phyloP scores from a whole-genome alignment of 2,797 vertebrate species.

The Gobionotothen gibberifrons region DNA sequence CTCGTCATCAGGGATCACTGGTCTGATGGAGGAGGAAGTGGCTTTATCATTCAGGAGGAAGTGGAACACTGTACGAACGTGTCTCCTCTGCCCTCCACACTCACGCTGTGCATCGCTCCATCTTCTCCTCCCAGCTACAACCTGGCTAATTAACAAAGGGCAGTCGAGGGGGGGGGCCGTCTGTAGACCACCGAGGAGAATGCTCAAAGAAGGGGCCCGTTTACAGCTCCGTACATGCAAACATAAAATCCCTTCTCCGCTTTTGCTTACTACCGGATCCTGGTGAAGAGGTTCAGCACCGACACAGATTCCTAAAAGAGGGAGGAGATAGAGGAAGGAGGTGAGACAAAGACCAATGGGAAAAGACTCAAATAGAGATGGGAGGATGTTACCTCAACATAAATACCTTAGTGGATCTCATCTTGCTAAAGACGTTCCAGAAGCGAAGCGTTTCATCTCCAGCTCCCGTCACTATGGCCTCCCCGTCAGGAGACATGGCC shows the following conservation, averaged over 20 bases:
- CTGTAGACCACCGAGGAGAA: slow-evolving; percentile 54
- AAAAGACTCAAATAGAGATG: background rate
- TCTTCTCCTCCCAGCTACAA: slow-evolving; percentile 51
- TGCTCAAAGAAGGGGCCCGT: slow-evolving; percentile 38
- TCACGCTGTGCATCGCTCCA: slow-evolving; percentile 22
- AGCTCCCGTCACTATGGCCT: slow-evolving; percentile 97
- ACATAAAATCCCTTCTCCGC: slow-evolving; percentile 28
- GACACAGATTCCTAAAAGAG: slow-evolving; percentile 91
- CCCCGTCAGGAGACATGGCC: slow-evolving; percentile 99
- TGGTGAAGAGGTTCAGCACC: slow-evolving; percentile 94
- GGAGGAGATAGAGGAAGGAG: background rate
- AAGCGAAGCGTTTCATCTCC: slow-evolving; percentile 97
- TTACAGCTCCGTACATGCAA: slow-evolving; percentile 55
- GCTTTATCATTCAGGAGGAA: slow-evolving; percentile 42
- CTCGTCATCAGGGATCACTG: slow-evolving; percentile 38
- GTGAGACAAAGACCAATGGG: background rate
- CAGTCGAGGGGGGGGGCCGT: slow-evolving; percentile 34
- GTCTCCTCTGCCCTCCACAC: slow-evolving; percentile 32
- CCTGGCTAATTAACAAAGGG: slow-evolving; percentile 54
- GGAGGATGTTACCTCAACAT: background rate
- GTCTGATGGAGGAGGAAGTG: slow-evolving; percentile 51
- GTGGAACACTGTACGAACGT: slow-evolving; percentile 47
- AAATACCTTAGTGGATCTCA: slow-evolving; percentile 94
- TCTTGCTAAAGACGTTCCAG: slow-evolving; percentile 99
- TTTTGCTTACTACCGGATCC: slow-evolving; percentile 88